Evolutionary conservation across 2,797 vertebrate species (phyloP).

Genomic region (Enteromius argenteus): DNA sequence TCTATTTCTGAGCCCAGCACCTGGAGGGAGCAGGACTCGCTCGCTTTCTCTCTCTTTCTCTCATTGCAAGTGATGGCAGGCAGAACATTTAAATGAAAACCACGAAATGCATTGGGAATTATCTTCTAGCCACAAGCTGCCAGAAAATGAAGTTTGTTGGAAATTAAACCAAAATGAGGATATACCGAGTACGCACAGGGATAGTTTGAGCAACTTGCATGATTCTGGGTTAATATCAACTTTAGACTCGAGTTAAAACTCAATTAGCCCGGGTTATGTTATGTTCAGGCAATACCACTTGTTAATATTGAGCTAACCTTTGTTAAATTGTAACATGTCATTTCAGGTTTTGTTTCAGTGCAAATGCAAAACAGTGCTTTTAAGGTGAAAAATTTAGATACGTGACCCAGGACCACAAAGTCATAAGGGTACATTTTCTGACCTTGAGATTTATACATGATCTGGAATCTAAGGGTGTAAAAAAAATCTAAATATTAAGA

Average conservation of each 20-base stretch:
- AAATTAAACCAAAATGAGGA: slow-evolving; percentile 29
- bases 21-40: slow-evolving; percentile 51
- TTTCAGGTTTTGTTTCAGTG: background rate
- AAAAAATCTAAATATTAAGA: background rate
- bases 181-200: background rate
- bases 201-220: background rate
- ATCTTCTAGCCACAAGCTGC: slow-evolving; percentile 46
- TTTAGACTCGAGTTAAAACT: background rate
- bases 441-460: background rate
- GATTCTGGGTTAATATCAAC: slow-evolving; percentile 6
- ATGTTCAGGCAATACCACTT: background rate
- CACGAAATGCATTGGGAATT: slow-evolving; percentile 50
- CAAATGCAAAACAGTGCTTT: background rate
- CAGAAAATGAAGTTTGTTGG: slow-evolving; percentile 33
- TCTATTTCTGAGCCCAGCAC: slow-evolving; percentile 61
- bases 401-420: background rate
- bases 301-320: background rate
- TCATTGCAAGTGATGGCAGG: slow-evolving; percentile 43
- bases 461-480: background rate
- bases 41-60: slow-evolving; percentile 15
- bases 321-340: background rate
- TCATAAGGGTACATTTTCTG: background rate
- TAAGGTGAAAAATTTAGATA: background rate
- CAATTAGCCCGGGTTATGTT: background rate
- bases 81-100: slow-evolving; percentile 59